phyloP scores from a whole-genome alignment of 2,113 vertebrate genomes.

The Centropus bengalensis region DNA sequence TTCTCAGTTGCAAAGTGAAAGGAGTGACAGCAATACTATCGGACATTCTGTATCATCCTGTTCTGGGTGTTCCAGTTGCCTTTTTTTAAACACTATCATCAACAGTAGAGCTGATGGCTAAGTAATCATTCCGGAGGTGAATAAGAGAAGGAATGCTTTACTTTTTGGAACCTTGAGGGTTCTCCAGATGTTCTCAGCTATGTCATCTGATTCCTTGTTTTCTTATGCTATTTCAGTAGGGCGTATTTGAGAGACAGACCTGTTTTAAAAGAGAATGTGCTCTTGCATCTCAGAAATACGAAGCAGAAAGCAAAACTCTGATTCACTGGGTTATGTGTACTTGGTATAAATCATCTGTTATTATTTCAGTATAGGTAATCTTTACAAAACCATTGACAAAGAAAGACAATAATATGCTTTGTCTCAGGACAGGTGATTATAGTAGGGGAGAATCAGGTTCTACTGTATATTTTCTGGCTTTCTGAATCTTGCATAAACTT shows the following conservation, averaged over 20 bases:
- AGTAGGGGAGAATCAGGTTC: background rate
- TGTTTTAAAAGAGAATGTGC: background rate
- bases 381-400: background rate
- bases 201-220: background rate
- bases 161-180: background rate
- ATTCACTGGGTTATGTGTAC: background rate
- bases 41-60: background rate
- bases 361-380: background rate
- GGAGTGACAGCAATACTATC: background rate
- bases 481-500: background rate
- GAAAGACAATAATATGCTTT: background rate
- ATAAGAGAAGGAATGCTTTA: background rate
- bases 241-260: background rate
- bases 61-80: rapidly evolving
- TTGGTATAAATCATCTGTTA: background rate
- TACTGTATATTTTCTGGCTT: background rate
- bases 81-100: background rate
- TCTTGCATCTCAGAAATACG: background rate
- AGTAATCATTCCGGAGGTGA: background rate
- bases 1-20: background rate
- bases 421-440: background rate
- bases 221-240: background rate
- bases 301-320: background rate
- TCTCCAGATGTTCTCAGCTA: background rate
- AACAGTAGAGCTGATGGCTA: background rate